Evolutionary conservation across 2,888 invertebrate genomes (phyloP).

Genomic region (Lochmaea capreae): DNA sequence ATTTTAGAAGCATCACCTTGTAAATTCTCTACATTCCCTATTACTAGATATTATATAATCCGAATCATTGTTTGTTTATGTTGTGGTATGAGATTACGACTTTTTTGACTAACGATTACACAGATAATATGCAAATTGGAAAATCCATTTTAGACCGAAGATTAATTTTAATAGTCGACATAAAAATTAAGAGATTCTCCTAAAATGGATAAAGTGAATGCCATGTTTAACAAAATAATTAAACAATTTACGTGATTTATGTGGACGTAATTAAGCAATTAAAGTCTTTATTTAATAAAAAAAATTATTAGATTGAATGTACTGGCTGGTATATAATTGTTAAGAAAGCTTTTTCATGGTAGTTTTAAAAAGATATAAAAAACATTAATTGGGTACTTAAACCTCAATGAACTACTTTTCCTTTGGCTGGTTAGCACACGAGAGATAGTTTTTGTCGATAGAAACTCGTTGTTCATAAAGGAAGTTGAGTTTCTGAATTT

Average conservation of each 20-base stretch:
- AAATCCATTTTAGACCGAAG: conserved; percentile 15
- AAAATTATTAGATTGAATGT: background rate
- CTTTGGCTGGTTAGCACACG: too few relatives aligned
- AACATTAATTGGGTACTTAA: too few relatives aligned
- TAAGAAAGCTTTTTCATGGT: too few relatives aligned
- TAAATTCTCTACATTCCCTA: conserved; percentile 16
- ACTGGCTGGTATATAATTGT: background rate
- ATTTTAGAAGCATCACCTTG: background rate
- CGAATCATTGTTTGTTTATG: conserved; percentile 31
- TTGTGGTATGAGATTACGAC: conserved; percentile 17
- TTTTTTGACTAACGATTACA: conserved; percentile 30
- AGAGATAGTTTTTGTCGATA: too few relatives aligned
- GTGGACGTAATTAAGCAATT: background rate
- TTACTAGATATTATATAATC: conserved; percentile 30
- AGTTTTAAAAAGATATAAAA: too few relatives aligned
- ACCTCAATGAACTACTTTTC: too few relatives aligned
- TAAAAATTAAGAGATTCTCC: conserved; percentile 5
- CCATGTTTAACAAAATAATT: background rate
- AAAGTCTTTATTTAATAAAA: background rate
- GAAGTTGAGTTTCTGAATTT: too few relatives aligned
- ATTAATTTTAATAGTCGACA: conserved; percentile 12
- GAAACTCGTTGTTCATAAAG: too few relatives aligned
- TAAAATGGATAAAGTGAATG: background rate
- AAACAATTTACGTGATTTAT: background rate
- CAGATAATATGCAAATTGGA: conserved; percentile 35